Evolutionary conservation across 2,113 vertebrate genomes (phyloP).

Genomic region (Cochlearius cochlearius): DNA sequence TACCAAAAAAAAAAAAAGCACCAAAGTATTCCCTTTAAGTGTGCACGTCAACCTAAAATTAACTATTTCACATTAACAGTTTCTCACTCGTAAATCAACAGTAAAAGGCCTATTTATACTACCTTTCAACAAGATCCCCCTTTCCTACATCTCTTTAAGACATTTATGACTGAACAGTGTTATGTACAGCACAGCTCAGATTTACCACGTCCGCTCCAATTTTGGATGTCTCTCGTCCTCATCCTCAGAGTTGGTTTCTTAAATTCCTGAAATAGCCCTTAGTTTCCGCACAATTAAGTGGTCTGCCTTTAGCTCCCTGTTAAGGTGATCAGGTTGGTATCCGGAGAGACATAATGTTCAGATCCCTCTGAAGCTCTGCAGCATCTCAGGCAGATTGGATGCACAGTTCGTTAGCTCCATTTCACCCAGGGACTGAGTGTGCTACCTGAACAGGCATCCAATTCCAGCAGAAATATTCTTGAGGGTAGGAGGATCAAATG

Average conservation of each 20-base stretch:
- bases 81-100: neutral
- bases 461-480: neutral
- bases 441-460: neutral
- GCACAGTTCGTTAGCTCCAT: neutral
- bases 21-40: neutral
- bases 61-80: neutral
- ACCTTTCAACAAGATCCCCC: neutral
- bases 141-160: neutral
- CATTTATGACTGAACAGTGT: neutral
- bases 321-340: neutral
- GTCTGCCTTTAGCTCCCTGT: neutral
- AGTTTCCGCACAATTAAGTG: neutral
- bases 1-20: neutral
- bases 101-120: neutral
- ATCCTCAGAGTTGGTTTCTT: neutral
- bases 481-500: neutral
- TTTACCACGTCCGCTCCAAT: neutral
- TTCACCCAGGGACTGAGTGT: neutral
- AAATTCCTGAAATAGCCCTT: neutral
- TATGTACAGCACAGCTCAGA: neutral
- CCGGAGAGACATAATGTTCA: neutral
- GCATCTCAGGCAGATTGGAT: neutral
- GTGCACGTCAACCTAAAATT: neutral
- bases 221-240: neutral
- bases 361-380: neutral